Evolutionary conservation across 2,888 invertebrate genomes (phyloP).

Genomic region (Drosophila ezoana): DNA sequence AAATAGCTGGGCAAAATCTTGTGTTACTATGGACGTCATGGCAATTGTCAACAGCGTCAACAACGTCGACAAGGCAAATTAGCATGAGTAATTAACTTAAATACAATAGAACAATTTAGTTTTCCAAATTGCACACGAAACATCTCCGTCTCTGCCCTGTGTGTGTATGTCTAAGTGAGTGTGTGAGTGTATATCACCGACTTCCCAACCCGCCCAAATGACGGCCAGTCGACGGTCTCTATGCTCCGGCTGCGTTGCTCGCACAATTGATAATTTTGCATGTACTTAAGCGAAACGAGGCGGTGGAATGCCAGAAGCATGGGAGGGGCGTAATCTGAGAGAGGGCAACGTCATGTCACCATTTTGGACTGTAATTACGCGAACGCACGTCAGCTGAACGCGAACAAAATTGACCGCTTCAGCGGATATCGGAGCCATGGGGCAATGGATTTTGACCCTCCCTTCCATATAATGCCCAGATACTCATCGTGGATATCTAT

Average conservation of each 20-base stretch:
- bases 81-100: conserved; percentile 80
- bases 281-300: conserved; percentile 23
- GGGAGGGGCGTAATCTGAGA: background rate
- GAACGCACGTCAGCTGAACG: conserved; percentile 60
- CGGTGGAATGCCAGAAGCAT: background rate
- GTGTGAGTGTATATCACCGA: background rate
- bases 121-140: conserved; percentile 70
- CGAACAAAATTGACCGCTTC: conserved; percentile 53
- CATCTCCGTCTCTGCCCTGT: conserved; percentile 22
- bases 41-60: conserved; percentile 59
- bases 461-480: conserved; percentile 1
- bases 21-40: conserved; percentile 30
- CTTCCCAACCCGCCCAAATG: background rate
- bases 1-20: conserved; percentile 17
- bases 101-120: conserved; percentile 80
- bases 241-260: conserved; percentile 3
- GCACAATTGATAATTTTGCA: conserved; percentile 73
- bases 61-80: conserved; percentile 58
- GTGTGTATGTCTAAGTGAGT: background rate
- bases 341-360: conserved; percentile 43
- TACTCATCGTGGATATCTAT: conserved; percentile 1
- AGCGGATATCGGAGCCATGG: conserved; percentile 59
- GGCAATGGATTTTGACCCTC: background rate
- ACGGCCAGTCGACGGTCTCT: background rate
- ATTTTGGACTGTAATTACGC: conserved; percentile 72